Conservation (phyloP, 2,888 invertebrate species). For the Mythimna vitellina region DNA sequence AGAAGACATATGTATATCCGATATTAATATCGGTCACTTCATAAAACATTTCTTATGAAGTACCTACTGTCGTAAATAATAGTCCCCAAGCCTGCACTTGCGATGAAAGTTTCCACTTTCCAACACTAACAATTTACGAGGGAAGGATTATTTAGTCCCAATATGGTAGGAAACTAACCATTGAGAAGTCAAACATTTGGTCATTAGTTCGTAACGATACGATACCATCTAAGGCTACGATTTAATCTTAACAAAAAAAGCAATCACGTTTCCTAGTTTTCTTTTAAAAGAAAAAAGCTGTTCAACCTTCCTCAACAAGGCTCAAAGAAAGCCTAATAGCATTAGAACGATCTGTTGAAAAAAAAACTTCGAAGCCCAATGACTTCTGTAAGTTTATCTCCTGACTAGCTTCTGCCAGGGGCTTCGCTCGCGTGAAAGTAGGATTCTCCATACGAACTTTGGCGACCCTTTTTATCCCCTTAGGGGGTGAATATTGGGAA, state of each 20-base stretch:
- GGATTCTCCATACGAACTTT: too few relatives aligned
- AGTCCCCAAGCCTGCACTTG: neutral
- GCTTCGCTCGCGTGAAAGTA: too few relatives aligned
- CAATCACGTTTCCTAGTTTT: neutral
- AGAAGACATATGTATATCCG: too few relatives aligned
- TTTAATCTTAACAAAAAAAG: neutral
- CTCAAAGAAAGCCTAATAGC: too few relatives aligned
- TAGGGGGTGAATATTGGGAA: too few relatives aligned
- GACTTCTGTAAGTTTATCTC: too few relatives aligned
- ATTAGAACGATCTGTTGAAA: too few relatives aligned
- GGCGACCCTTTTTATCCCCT: too few relatives aligned
- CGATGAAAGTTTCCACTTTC: conserved; percentile 32
- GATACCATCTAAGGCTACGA: neutral
- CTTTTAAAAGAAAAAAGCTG: neutral
- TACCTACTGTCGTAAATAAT: neutral
- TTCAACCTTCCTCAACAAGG: neutral
- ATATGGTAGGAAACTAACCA: conserved; percentile 9
- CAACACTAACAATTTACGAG: conserved; percentile 11
- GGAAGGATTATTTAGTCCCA: conserved; percentile 21
- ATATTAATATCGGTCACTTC: neutral
- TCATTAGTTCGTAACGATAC: conserved; percentile 4
- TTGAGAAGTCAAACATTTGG: conserved; percentile 24
- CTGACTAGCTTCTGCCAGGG: too few relatives aligned
- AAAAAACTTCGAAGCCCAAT: too few relatives aligned
- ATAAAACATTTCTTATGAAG: neutral